phyloP scores from a whole-genome alignment of 1,140 invertebrate species.

The Oppia nitens region DNA sequence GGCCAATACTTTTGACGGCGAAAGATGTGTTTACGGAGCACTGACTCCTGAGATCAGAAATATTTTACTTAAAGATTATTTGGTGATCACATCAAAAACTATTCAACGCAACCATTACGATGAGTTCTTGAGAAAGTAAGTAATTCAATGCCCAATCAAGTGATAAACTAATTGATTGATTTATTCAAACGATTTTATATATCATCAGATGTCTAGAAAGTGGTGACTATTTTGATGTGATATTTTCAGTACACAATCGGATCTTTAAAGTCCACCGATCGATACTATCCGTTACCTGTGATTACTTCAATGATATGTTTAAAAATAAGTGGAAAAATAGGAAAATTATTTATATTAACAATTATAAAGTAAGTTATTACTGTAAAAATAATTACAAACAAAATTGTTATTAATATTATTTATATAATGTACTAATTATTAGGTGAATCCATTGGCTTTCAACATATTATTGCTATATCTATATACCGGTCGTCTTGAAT shows the following conservation, averaged over 20 bases:
- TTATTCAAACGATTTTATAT: slow-evolving; percentile 7
- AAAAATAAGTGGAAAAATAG: slow-evolving; percentile 28
- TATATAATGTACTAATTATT: neutral
- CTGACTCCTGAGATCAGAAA: slow-evolving; percentile 35
- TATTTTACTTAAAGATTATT: slow-evolving; percentile 30
- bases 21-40: slow-evolving; percentile 39
- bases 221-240: slow-evolving; percentile 30
- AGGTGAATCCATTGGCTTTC: slow-evolving; percentile 8
- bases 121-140: slow-evolving; percentile 36
- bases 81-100: slow-evolving; percentile 32
- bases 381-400: too few species aligned
- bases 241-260: slow-evolving; percentile 30
- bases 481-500: slow-evolving; percentile 27
- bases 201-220: slow-evolving; percentile 30
- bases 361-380: neutral
- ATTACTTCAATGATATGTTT: slow-evolving; percentile 33
- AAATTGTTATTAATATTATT: neutral
- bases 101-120: slow-evolving; percentile 35
- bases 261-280: slow-evolving; percentile 31
- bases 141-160: too few species aligned
- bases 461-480: slow-evolving; percentile 16
- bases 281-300: slow-evolving; percentile 30
- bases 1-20: slow-evolving; percentile 41
- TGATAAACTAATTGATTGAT: too few species aligned
- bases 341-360: slow-evolving; percentile 16